Evolutionary conservation across 2,113 vertebrate species (phyloP), one percentile per base, ranked within the genome.

Genomic region (Brachyhypopomus occidentalis): DNA sequence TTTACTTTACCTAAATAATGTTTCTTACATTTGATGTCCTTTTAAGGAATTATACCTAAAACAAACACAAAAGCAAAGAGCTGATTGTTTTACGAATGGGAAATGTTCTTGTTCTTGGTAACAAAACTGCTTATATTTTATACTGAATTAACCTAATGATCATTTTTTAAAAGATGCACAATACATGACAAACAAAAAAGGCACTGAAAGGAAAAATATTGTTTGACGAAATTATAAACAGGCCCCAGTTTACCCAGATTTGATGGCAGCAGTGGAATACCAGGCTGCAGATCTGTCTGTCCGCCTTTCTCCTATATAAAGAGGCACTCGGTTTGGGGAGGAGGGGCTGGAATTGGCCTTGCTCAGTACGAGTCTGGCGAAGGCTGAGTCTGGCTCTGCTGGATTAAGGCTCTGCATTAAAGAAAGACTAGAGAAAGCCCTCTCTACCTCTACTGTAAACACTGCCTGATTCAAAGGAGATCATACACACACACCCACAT

Each of bases 401-500:
- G 84, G 88, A 87, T 89, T 82, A 87, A 73, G 80, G 76, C 60
- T 77, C 72, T 81, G 81, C 72, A 83, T 86, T 87, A 87, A 84
- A 87, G 75, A 78, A 75, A 82, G 64, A 72, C 56, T 77, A 79
- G 52, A 75, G 58, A 86, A 89, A 82, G 73, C 77, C 79, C 64
- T 81, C 74, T 81, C 74, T 81, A 83, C 71, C 76, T 77, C 83
- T 79, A 86, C 85, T 84, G 84, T 87, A 85, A 89, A 86, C 86
- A 88, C 84, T 75, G 79, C 73, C 56, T 82, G 71, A 56, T 41
- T 58, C 70, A 78, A 74, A 83, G 27, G 72, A 59, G 6, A 20
- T 36, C 19, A 27, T 55, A 60, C 36, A 62, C 36, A 41, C 41
- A 48, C 9, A 75, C 20, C 67, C 64, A 62, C 63, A 70, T 7